Conservation (phyloP, 1,140 invertebrate species). For the Drosophila arawakana region DNA sequence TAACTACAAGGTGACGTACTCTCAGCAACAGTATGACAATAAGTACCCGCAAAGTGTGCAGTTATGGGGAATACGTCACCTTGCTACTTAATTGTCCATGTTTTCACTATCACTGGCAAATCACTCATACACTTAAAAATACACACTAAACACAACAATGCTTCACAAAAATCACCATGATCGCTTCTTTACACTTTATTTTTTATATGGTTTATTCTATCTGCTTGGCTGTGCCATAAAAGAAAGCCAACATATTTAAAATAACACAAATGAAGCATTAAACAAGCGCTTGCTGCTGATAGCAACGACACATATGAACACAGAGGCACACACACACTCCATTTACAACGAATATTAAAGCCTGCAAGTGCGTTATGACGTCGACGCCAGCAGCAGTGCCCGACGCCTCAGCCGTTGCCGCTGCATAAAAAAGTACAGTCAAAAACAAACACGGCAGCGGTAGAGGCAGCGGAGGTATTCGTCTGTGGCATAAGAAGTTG, state of each 20-base stretch:
- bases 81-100: too few relatives aligned
- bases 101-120: not conserved
- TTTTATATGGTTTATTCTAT: slow-evolving; percentile 1
- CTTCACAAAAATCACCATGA: slow-evolving; percentile 7
- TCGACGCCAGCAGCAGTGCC: slow-evolving; percentile 28
- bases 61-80: too few relatives aligned
- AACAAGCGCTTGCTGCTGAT: slow-evolving; percentile 19
- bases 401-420: slow-evolving; percentile 30
- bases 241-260: slow-evolving; percentile 37
- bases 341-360: slow-evolving; percentile 47
- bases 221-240: slow-evolving; percentile 17
- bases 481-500: slow-evolving; percentile 42
- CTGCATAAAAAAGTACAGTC: slow-evolving; percentile 79
- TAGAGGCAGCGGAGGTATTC: slow-evolving; percentile 42
- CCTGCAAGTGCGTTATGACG: slow-evolving; percentile 68
- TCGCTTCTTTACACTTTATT: too few relatives aligned
- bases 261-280: slow-evolving; percentile 24
- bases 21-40: too few relatives aligned
- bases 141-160: slow-evolving; percentile 19
- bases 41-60: too few relatives aligned
- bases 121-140: not conserved
- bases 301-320: slow-evolving; percentile 29
- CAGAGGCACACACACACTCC: slow-evolving; percentile 13
- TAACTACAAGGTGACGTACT: too few relatives aligned
- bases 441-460: slow-evolving; percentile 71